A percentile compares a stretch with the other conserved stretches of the same genome.
These are phyloP conservation scores for Hermaeophaga mercurialis DNA, from an alignment of 2,888 invertebrate species.

Conservation along the genomic window DNA sequence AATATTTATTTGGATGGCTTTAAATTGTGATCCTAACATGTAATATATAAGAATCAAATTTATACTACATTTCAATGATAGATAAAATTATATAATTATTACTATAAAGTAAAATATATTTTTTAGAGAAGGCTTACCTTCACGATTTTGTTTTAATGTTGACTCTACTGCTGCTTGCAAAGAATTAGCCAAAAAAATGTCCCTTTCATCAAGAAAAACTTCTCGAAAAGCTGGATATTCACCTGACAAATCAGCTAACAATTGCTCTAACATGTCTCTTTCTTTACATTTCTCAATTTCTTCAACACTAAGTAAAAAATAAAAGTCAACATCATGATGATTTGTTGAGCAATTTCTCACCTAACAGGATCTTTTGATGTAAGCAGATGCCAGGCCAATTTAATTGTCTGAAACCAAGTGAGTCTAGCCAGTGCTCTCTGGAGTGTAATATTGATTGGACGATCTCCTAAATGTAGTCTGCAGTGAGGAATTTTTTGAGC, in stretches of 20 bases:
- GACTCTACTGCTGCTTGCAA: slow-evolving; percentile 71
- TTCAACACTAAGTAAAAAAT: slow-evolving; percentile 69
- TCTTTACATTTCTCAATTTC: slow-evolving; percentile 95
- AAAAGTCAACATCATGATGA: too few species aligned
- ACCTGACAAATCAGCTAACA: slow-evolving; percentile 90
- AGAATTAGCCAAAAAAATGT: slow-evolving; percentile 88
- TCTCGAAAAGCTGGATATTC: slow-evolving; percentile 90
- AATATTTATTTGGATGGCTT: too few species aligned
- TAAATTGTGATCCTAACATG: too few species aligned
- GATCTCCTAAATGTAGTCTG: slow-evolving; percentile 87
- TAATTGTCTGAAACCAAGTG: slow-evolving; percentile 86
- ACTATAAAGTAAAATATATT: too few species aligned
- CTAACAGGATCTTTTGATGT: slow-evolving; percentile 82
- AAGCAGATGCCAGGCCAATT: slow-evolving; percentile 83
- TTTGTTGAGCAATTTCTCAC: slow-evolving; percentile 54
- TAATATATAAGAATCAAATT: too few species aligned
- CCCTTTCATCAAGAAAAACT: slow-evolving; percentile 93
- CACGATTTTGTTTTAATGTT: slow-evolving; percentile 16
- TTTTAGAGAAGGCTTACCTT: slow-evolving; percentile 29
- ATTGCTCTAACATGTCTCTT: slow-evolving; percentile 86
- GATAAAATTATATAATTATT: too few species aligned
- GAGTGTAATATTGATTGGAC: slow-evolving; percentile 91
- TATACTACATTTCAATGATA: too few species aligned
- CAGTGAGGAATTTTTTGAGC: slow-evolving; percentile 80
- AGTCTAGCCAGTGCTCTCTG: slow-evolving; percentile 86